phyloP scores from a whole-genome alignment of 2,113 vertebrate genomes.

The Crotophaga sulcirostris region DNA sequence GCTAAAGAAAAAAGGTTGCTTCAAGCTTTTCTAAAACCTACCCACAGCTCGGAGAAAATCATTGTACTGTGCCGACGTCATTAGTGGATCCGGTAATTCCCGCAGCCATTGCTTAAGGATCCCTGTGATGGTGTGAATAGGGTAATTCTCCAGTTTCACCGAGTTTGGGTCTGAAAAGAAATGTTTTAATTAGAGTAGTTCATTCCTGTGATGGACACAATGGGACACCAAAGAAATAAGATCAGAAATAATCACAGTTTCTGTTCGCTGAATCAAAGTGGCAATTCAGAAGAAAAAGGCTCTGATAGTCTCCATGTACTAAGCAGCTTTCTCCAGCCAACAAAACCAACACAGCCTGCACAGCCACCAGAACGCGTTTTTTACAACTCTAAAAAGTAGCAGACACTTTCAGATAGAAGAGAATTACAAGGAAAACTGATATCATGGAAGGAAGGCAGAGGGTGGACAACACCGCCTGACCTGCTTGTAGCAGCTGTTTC shows the following conservation, averaged over 20 bases:
- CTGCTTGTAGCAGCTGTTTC: conserved; percentile 87
- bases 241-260: not conserved
- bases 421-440: not conserved
- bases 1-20: not conserved
- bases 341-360: not conserved
- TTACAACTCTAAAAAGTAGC: not conserved
- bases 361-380: not conserved
- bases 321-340: not conserved
- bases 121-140: conserved; percentile 93
- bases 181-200: not conserved
- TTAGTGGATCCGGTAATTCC: conserved; percentile 92
- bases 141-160: conserved; percentile 89
- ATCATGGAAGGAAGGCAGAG: not conserved
- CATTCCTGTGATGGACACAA: not conserved
- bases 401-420: not conserved
- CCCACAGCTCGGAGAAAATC: conserved; percentile 94
- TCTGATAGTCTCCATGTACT: not conserved
- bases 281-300: not conserved
- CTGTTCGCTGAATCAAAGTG: not conserved
- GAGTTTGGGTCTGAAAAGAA: conserved; percentile 79
- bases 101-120: conserved; percentile 96
- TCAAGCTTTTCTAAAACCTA: conserved; percentile 68
- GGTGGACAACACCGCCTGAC: conserved; percentile 48
- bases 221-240: not conserved
- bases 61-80: conserved; percentile 91